A percentile compares a stretch with the other conserved stretches of the same genome.
Conservation (phyloP, 2,797 vertebrate species). For the Micropoecilia bifurca region DNA sequence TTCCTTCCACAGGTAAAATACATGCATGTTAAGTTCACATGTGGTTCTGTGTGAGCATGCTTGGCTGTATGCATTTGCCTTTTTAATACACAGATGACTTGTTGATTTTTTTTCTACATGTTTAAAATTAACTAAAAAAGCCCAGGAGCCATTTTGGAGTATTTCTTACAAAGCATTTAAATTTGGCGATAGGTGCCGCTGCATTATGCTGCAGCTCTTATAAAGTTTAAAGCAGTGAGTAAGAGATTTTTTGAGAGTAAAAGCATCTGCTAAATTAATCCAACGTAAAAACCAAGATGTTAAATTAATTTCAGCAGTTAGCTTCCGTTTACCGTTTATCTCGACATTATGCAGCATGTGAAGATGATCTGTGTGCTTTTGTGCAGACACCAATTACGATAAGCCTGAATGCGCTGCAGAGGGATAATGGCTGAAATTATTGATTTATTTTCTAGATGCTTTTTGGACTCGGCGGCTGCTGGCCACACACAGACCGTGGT, state of each 20-base stretch:
- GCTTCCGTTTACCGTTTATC: constrained; percentile 23
- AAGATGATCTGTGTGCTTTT: constrained; percentile 49
- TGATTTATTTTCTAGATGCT: constrained; percentile 60
- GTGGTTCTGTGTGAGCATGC: neutral
- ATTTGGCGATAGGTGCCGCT: neutral
- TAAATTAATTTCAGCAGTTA: constrained; percentile 31
- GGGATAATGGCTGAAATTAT: constrained; percentile 67
- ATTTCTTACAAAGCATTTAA: neutral
- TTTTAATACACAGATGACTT: neutral
- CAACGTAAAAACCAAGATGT: constrained; percentile 25
- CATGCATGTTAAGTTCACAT: neutral
- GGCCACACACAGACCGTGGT: constrained; percentile 35
- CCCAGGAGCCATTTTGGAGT: neutral
- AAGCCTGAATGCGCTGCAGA: constrained; percentile 53
- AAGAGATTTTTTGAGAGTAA: neutral
- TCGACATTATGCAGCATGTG: constrained; percentile 55
- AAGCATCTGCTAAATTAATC: neutral
- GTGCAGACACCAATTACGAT: constrained; percentile 53
- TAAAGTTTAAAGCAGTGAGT: neutral
- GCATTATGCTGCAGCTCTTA: neutral
- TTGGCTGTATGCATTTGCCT: neutral
- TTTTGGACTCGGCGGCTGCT: constrained; percentile 42
- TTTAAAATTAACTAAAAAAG: neutral
- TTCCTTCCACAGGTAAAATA: neutral
- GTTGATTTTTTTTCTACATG: neutral